Percentiles rank a stretch among this genome's conserved stretches.
phyloP scores from a whole-genome alignment of 2,797 vertebrate species.

The Sandelia bainsii region DNA sequence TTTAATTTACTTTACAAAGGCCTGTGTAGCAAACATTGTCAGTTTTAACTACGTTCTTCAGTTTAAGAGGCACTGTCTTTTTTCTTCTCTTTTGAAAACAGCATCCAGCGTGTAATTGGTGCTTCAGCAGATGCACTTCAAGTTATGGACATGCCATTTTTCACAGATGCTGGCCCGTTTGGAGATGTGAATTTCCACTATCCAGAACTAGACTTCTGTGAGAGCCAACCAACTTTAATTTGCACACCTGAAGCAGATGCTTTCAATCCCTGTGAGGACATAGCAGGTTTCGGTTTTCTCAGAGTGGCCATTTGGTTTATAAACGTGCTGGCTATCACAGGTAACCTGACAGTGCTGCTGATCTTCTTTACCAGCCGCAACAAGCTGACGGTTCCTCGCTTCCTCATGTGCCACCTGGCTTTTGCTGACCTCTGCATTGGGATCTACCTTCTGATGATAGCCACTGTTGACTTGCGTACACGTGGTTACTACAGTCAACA shows the following conservation, averaged over 20 bases:
- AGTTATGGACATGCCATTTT: slow-evolving; percentile 17
- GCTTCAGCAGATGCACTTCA: slow-evolving; percentile 25
- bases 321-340: slow-evolving; percentile 87
- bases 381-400: slow-evolving; percentile 90
- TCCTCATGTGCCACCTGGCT: slow-evolving; percentile 93
- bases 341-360: slow-evolving; percentile 87
- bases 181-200: slow-evolving; percentile 72
- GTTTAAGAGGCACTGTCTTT: not conserved
- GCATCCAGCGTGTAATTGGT: slow-evolving; percentile 39
- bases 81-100: slow-evolving; percentile 32
- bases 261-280: slow-evolving; percentile 92
- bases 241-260: slow-evolving; percentile 89
- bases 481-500: slow-evolving; percentile 89
- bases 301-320: slow-evolving; percentile 92
- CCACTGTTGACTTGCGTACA: slow-evolving; percentile 86
- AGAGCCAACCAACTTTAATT: slow-evolving; percentile 65
- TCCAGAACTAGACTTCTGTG: slow-evolving; percentile 71
- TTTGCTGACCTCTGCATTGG: slow-evolving; percentile 93
- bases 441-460: slow-evolving; percentile 90
- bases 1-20: not conserved
- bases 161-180: slow-evolving; percentile 26
- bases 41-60: not conserved
- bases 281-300: slow-evolving; percentile 89
- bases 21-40: not conserved
- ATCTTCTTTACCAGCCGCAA: slow-evolving; percentile 86